Evolutionary conservation across 2,888 invertebrate species (phyloP).

Genomic region (Callosobruchus maculatus): DNA sequence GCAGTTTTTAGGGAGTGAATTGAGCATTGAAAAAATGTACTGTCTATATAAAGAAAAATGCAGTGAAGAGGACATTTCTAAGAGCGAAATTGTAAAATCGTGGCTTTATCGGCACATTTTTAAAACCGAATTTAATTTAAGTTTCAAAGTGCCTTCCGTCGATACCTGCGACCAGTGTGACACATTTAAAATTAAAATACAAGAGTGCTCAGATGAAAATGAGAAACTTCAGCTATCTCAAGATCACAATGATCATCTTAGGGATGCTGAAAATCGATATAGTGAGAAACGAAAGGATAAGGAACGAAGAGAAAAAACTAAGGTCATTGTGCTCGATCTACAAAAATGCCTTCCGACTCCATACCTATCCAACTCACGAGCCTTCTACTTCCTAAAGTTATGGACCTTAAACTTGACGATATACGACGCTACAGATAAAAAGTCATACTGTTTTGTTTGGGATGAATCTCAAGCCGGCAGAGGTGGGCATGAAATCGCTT

Average conservation of each 20-base stretch:
- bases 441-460: too few relatives aligned
- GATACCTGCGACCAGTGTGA: constrained; percentile 14
- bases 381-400: constrained; percentile 9
- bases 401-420: constrained; percentile 6
- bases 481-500: too few relatives aligned
- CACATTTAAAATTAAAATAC: constrained; percentile 9
- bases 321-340: constrained; percentile 8
- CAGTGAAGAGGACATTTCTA: too few relatives aligned
- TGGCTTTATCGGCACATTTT: constrained; percentile 5
- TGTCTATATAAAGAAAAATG: constrained; percentile 6
- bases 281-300: constrained; percentile 8
- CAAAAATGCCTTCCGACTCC: constrained; percentile 6
- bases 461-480: too few relatives aligned
- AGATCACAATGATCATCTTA: constrained; percentile 8
- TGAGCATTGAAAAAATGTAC: constrained; percentile 10
- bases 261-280: constrained; percentile 11
- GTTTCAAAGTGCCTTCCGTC: constrained; percentile 11
- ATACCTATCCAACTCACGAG: constrained; percentile 1
- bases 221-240: constrained; percentile 9
- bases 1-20: constrained; percentile 7
- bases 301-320: constrained; percentile 2
- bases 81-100: constrained; percentile 2
- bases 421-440: too few relatives aligned
- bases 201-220: constrained; percentile 7
- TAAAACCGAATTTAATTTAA: constrained; percentile 11